Conservation (phyloP, 2,797 vertebrate genomes). For the Coluber constrictor region DNA sequence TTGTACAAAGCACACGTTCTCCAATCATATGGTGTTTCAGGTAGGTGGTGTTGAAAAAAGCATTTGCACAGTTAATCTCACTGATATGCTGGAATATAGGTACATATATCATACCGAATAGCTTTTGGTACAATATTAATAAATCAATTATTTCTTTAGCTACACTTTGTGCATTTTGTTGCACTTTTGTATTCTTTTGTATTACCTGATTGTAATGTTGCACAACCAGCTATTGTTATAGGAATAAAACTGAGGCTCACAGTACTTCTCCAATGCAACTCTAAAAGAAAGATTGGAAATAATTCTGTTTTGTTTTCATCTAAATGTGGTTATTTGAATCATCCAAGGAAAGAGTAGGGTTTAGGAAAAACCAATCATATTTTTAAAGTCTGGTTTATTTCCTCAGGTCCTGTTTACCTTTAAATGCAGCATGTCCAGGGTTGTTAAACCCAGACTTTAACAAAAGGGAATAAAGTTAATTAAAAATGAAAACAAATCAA, state of each 20-base stretch:
- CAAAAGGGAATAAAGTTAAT: background rate
- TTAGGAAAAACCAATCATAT: background rate
- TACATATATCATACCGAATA: background rate
- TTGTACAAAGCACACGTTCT: constrained; percentile 77
- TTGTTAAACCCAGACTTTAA: background rate
- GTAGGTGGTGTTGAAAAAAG: constrained; percentile 53
- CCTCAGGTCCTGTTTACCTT: background rate
- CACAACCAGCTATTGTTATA: background rate
- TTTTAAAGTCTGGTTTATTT: background rate
- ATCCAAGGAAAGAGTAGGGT: background rate
- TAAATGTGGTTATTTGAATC: background rate
- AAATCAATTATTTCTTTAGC: constrained; percentile 4
- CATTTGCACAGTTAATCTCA: constrained; percentile 1
- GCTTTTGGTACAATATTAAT: background rate
- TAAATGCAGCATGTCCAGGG: background rate
- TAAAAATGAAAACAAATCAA: background rate
- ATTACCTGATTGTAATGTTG: background rate
- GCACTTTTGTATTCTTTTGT: constrained; percentile 23
- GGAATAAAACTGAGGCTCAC: background rate
- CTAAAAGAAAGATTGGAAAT: background rate
- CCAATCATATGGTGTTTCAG: constrained; percentile 78
- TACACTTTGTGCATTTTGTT: constrained; percentile 23
- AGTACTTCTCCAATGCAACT: background rate
- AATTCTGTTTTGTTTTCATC: background rate
- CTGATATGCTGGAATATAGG: background rate